A percentile compares a stretch with the other conserved stretches of the same genome.
These are phyloP conservation scores for Cephus nigrinus DNA, from an alignment of 2,888 invertebrate species.

Conservation along the genomic window DNA sequence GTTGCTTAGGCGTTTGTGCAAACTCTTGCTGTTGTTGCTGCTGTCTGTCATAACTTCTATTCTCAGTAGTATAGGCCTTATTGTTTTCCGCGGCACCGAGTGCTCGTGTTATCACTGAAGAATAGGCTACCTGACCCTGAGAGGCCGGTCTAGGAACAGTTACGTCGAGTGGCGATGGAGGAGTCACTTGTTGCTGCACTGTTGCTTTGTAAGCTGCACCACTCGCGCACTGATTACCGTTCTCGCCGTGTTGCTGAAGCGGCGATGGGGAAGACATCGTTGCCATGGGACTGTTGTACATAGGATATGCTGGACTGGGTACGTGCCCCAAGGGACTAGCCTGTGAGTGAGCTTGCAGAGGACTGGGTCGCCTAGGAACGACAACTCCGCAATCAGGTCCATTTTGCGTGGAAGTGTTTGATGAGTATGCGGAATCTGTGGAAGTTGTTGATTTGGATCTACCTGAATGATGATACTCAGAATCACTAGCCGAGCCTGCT, in stretches of 20 bases:
- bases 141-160: constrained; percentile 75
- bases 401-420: constrained; percentile 72
- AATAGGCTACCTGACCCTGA: constrained; percentile 78
- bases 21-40: constrained; percentile 67
- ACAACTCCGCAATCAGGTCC: constrained; percentile 75
- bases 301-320: constrained; percentile 83
- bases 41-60: constrained; percentile 52
- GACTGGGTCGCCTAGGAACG: constrained; percentile 77
- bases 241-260: constrained; percentile 72
- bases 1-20: constrained; percentile 64
- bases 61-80: constrained; percentile 53
- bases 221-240: constrained; percentile 51
- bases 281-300: constrained; percentile 87
- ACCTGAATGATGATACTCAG: constrained; percentile 71
- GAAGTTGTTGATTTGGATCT: constrained; percentile 74
- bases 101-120: constrained; percentile 85
- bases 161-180: constrained; percentile 78
- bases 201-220: constrained; percentile 47
- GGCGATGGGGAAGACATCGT: constrained; percentile 76
- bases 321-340: constrained; percentile 80
- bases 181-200: constrained; percentile 65
- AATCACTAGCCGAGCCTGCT: constrained; percentile 71
- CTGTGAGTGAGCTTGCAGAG: constrained; percentile 76
- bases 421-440: constrained; percentile 74
- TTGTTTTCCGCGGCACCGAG: constrained; percentile 73